Evolutionary conservation across 2,888 invertebrate species (phyloP).

Genomic region (Yponomeuta cagnagella): DNA sequence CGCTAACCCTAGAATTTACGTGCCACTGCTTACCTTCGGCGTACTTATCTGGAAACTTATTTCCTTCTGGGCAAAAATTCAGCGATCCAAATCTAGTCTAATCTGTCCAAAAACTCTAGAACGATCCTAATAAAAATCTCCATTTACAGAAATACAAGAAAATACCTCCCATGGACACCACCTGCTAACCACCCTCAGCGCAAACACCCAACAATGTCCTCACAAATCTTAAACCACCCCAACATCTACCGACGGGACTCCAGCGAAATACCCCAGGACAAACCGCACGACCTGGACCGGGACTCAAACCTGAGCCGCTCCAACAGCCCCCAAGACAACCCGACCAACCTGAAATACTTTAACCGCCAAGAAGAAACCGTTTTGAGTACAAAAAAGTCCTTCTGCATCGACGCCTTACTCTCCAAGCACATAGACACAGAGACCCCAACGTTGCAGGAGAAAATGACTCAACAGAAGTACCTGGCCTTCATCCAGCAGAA

Average conservation of each 20-base stretch:
- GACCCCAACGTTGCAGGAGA: slow-evolving; percentile 44
- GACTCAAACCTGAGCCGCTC: slow-evolving; percentile 53
- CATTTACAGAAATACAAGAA: not conserved
- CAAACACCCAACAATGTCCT: slow-evolving; percentile 30
- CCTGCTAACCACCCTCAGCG: not conserved
- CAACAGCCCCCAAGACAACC: slow-evolving; percentile 36
- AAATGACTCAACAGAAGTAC: slow-evolving; percentile 58
- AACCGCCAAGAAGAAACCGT: slow-evolving; percentile 50
- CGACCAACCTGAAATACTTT: slow-evolving; percentile 60
- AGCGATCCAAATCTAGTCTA: too few relatives aligned
- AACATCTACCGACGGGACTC: slow-evolving; percentile 50
- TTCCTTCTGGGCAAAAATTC: too few relatives aligned
- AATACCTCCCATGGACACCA: not conserved
- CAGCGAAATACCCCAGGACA: slow-evolving; percentile 35
- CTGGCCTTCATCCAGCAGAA: slow-evolving; percentile 58
- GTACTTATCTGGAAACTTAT: too few relatives aligned
- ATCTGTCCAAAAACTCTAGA: too few relatives aligned
- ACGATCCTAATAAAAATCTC: too few relatives aligned
- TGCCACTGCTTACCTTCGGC: too few relatives aligned
- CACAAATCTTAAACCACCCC: slow-evolving; percentile 37
- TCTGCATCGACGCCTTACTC: slow-evolving; percentile 92
- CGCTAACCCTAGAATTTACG: too few relatives aligned
- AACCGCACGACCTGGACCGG: slow-evolving; percentile 55
- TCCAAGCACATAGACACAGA: slow-evolving; percentile 72
- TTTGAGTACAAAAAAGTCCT: slow-evolving; percentile 80